Percentiles rank a stretch among this genome's conserved stretches.
Evolutionary conservation across 2,797 vertebrate genomes (phyloP).

Genomic region (Threskiornis aethiopicus): DNA sequence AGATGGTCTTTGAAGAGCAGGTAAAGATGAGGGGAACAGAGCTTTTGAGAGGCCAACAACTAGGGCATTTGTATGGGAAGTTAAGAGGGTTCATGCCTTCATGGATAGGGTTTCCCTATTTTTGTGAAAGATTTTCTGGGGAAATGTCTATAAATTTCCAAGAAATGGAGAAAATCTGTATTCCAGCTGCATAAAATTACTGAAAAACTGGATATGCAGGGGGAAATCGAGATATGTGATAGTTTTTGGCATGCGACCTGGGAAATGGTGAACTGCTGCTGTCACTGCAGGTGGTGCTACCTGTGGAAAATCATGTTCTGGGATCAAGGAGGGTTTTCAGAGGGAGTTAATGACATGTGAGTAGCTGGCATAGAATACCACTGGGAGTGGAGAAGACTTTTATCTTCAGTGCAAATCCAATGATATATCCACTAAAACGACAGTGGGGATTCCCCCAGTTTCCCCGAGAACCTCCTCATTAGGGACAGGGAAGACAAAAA

Average conservation of each 20-base stretch:
- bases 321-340: neutral
- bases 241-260: neutral
- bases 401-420: neutral
- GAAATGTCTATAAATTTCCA: neutral
- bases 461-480: neutral
- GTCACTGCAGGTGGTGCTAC: neutral
- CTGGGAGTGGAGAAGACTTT: neutral
- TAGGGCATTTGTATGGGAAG: neutral
- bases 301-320: neutral
- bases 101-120: neutral
- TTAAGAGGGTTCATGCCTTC: neutral
- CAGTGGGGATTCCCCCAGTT: neutral
- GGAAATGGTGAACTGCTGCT: neutral
- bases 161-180: neutral
- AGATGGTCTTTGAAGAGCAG: neutral
- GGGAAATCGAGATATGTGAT: neutral
- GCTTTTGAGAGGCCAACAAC: neutral
- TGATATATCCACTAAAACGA: neutral
- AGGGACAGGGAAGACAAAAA: neutral
- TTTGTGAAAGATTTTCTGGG: neutral
- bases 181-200: neutral
- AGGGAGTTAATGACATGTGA: neutral
- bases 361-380: neutral
- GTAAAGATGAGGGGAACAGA: neutral
- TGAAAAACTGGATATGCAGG: neutral